phyloP scores from a whole-genome alignment of 2,888 invertebrate species.

The Napeogenes inachia region DNA sequence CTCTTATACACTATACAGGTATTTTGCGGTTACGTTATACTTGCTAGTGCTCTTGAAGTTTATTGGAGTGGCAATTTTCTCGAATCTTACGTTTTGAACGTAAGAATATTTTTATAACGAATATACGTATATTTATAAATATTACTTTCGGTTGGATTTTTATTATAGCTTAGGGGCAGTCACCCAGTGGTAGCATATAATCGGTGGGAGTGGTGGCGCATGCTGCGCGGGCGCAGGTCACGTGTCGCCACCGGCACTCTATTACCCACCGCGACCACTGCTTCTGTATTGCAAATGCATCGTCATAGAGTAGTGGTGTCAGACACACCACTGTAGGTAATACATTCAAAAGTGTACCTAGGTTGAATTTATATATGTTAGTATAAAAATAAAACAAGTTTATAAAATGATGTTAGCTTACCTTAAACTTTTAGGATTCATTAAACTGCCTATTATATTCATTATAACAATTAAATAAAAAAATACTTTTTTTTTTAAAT shows the following conservation, averaged over 20 bases:
- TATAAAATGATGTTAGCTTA: no score
- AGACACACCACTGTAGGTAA: no score
- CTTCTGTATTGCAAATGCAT: constrained; percentile 45
- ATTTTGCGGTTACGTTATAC: constrained; percentile 53
- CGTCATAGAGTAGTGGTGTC: constrained; percentile 36
- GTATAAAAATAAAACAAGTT: no score
- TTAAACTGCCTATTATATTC: no score
- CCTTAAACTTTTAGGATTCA: no score
- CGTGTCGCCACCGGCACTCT: constrained; percentile 55
- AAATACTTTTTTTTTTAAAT: no score
- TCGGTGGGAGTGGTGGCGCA: constrained; percentile 67
- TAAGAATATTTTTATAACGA: background rate
- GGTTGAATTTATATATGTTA: no score
- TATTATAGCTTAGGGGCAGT: constrained; percentile 22
- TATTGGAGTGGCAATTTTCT: constrained; percentile 61
- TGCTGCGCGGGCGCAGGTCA: constrained; percentile 40
- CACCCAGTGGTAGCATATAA: constrained; percentile 61
- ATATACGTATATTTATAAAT: constrained; percentile 8
- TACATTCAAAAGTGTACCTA: no score
- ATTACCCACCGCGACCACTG: constrained; percentile 61
- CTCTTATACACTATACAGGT: constrained; percentile 35
- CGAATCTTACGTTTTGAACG: constrained; percentile 18
- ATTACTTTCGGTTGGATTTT: no score
- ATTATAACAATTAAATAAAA: no score
- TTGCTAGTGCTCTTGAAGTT: constrained; percentile 58